Percentiles rank a stretch among this genome's conserved stretches.
Conservation (phyloP, 1,140 invertebrate species). For the Eufriesea mexicana region DNA sequence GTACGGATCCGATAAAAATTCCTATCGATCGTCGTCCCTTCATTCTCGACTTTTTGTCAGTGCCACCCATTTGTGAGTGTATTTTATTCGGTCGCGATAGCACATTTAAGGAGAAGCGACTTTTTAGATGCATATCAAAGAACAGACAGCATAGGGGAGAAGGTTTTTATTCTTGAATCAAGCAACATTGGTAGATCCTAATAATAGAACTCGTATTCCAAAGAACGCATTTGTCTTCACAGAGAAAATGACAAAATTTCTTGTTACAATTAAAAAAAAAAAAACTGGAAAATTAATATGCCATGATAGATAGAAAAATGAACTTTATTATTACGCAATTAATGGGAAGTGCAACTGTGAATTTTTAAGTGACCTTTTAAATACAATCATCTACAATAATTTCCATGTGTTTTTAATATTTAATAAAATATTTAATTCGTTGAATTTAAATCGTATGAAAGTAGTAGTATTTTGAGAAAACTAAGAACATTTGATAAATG, state of each 20-base stretch:
- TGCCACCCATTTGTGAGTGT: slow-evolving; percentile 3
- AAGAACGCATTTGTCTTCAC: slow-evolving; percentile 24
- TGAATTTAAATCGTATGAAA: background rate
- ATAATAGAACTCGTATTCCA: slow-evolving; percentile 47
- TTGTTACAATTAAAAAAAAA: background rate
- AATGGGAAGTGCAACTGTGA: background rate
- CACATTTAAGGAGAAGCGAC: slow-evolving; percentile 37
- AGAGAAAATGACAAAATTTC: slow-evolving; percentile 7
- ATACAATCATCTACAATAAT: background rate
- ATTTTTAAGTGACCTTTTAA: background rate
- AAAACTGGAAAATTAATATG: background rate
- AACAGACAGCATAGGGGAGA: slow-evolving; percentile 26
- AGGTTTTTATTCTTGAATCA: slow-evolving; percentile 39
- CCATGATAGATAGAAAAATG: background rate
- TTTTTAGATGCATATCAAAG: slow-evolving; percentile 50
- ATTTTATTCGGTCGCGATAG: slow-evolving; percentile 25
- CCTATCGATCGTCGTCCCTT: slow-evolving; percentile 27
- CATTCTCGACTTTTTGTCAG: slow-evolving; percentile 27
- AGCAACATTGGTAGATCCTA: slow-evolving; percentile 40
- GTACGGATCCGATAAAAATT: slow-evolving; percentile 15
- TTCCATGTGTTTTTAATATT: background rate
- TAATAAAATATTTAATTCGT: background rate
- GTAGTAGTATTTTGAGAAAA: background rate
- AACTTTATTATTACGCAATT: background rate
- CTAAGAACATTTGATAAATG: background rate